Evolutionary conservation across 1,140 invertebrate genomes (phyloP), one percentile per base, ranked within the genome.

Genomic region (Charaxes varanes): DNA sequence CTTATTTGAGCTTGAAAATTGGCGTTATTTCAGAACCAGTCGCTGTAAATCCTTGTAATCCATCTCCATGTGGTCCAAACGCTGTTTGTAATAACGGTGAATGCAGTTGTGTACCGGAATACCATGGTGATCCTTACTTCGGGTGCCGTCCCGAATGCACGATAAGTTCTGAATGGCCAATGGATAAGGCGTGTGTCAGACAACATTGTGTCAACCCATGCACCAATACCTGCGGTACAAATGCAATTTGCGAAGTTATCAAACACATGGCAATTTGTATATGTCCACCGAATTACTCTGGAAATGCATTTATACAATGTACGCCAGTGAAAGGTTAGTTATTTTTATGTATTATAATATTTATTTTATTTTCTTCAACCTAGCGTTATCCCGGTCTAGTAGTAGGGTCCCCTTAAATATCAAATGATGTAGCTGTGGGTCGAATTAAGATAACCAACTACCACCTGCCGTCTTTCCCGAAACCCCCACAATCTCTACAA

Each of bases 181-280:
- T 87, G 50, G 85, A 91, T 62, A 89, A 88, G 62, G 90, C 92
- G 24, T 94, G 93, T 68, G 82, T 90, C 4, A 86, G 84, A 49
- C 90, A 88, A 48, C 90, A 89, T 53, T 94, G 92, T 68, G 56
- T 82, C 28, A 85, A 93, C 69, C 92, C 92, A 4, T 94, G 92
- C 56, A 73, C 85, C 8, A 90, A 89, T 37, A 88, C 86, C 8
- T 92, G 93, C 61, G 93, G 91, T 16, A 61, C 85, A 24, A 91
- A 91, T 66, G 91, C 93, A 1, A 69, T 89, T 17, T 95, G 93
- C 59, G 85, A 86, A 48, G 91, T 93, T 1, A 74, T 91, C 3
- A 92, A 92, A 72, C 93, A 94, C 67, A 85, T 91, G 47, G 90
- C 92, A 6, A 88, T 91, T 41, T 94, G 93, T 54, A 87, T 84